Conservation (phyloP, 1,140 invertebrate genomes). For the Drosophila cardini region DNA sequence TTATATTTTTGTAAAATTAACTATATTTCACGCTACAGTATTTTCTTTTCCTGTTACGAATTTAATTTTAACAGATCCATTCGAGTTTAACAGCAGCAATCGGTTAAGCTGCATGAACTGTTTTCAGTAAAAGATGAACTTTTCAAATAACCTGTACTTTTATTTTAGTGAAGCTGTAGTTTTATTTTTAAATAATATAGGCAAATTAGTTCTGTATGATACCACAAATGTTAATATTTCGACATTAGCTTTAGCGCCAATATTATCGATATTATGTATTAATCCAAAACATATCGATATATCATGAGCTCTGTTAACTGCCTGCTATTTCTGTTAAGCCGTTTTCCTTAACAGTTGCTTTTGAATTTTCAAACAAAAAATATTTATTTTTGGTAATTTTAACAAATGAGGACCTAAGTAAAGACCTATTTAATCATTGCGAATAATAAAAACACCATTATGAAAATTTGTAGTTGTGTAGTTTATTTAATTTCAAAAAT, state of each 20-base stretch:
- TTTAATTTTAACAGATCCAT: constrained; percentile 11
- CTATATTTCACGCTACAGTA: not conserved
- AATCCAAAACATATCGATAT: not conserved
- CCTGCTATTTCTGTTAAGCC: not conserved
- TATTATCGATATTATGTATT: not conserved
- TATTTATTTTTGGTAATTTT: too few relatives aligned
- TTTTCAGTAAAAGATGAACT: too few relatives aligned
- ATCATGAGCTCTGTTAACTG: not conserved
- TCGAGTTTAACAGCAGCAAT: not conserved
- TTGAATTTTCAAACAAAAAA: not conserved
- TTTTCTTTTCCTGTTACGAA: too few relatives aligned
- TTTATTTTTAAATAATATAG: too few relatives aligned
- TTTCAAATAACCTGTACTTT: too few relatives aligned
- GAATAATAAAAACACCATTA: not conserved
- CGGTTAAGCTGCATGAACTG: not conserved
- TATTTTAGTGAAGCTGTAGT: too few relatives aligned
- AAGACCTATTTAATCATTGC: not conserved
- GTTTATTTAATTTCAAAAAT: constrained; percentile 42
- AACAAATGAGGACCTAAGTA: too few relatives aligned
- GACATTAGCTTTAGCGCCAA: not conserved
- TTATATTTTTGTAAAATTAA: too few relatives aligned
- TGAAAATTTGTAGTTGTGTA: not conserved
- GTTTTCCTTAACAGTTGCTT: too few relatives aligned
- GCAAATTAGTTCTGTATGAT: too few relatives aligned
- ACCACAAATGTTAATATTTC: not conserved